Evolutionary conservation across 1,140 invertebrate species (phyloP).

Genomic region (Lepeophtheirus salmonis): DNA sequence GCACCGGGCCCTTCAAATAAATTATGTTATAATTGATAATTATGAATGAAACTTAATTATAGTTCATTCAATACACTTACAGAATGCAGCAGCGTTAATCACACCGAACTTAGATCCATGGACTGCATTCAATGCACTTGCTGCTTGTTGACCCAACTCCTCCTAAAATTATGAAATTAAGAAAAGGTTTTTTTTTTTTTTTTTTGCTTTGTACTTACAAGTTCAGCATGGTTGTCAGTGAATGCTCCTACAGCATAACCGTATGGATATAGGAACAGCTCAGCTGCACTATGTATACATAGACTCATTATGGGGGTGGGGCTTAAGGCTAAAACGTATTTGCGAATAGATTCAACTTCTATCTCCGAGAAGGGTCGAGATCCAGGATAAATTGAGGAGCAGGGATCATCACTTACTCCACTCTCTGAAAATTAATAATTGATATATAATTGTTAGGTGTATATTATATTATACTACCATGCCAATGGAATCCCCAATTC

Average conservation of each 20-base stretch:
- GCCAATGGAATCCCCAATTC: conserved; percentile 24
- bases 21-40: too few species aligned
- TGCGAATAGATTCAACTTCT: conserved; percentile 4
- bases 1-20: conserved; percentile 20
- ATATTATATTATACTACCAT: conserved; percentile 5
- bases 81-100: not conserved
- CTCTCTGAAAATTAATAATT: conserved; percentile 11
- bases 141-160: not conserved
- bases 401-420: conserved; percentile 27
- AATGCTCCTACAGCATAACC: conserved; percentile 8
- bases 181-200: too few species aligned
- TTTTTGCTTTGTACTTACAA: too few species aligned
- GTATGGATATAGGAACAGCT: conserved; percentile 15
- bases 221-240: conserved; percentile 10
- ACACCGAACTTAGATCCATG: not conserved
- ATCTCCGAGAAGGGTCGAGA: conserved; percentile 27
- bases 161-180: not conserved
- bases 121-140: not conserved
- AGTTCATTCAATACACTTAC: too few species aligned
- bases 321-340: not conserved
- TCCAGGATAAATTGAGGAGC: conserved; percentile 29
- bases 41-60: too few species aligned
- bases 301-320: conserved; percentile 7
- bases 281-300: conserved; percentile 5
- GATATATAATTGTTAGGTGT: too few species aligned